Evolutionary conservation across 2,888 invertebrate species (phyloP), one percentile per base, ranked within the genome.

Genomic region (Spialia ferax): DNA sequence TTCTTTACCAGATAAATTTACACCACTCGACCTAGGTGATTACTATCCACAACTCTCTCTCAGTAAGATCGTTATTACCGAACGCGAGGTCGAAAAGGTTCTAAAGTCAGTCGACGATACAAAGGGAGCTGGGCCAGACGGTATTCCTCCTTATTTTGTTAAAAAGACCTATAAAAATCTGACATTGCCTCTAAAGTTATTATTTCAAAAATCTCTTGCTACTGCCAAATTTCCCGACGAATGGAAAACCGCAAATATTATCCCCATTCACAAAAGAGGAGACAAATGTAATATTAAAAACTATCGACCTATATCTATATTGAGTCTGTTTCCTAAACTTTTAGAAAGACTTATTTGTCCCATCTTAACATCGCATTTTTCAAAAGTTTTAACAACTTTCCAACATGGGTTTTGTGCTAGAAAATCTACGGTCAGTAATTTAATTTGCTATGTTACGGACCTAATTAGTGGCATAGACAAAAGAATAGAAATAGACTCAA

Each of bases 51-150:
- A 23, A 50, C 1, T 22, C 22, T 50, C 22, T 8, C 11, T 23
- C 6, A 13, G 23, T 13, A 50, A 22, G 6, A 50, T 50, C 13
- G 22, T 1, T 11, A 13, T 50, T 7, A 13, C 22, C 0, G 50
- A 50, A 22, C 8, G 13, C 11, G 50, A 50, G 13, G 50, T 50
- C 22, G 22, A 22, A 13, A 50, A 50, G 22, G 20, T 15, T 15
- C 50, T 50, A 2, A 22, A 50, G 8, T 13, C 20, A 10, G 2
- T 50, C 11, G 13, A 50, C 7, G 22, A 13, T 4, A n/a, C 48
- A 10, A 50, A 50, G 22, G 48, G 48, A 22, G 18, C 48, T 22
- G 48, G 48, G 10, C 48, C 48, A 20, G 48, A 50, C 22, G 48
- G 48, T 20, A 22, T 50, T 1, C 48, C 48, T 10, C 20, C 48